Base-by-base conservation (phyloP, 2,888 invertebrate species). In the Epinotia bilunana region DNA sequence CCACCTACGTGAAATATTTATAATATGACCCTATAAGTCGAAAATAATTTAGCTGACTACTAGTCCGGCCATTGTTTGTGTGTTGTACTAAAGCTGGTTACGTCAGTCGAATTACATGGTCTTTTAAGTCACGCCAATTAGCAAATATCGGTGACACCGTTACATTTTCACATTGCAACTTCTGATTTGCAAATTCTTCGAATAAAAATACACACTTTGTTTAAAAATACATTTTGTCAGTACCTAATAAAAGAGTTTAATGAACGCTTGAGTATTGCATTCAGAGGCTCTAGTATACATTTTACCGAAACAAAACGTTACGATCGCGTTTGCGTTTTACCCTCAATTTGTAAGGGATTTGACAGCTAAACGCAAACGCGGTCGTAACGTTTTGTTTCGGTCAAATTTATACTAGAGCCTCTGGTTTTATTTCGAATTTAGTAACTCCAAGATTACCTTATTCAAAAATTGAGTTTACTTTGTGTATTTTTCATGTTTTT, bases 21-120 rank as follows among this genome's bases (percentile, higher is more conserved):
- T 82, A 86, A 87, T 87, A 86, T 83, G 84, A 80, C 89, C 88
- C 83, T 89, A 89, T 88, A 90, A 87, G 90, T 85, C 83, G 82
- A 86, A 88, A 85, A 90, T 89, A 86, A 85, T 85, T 84, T 81
- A 84, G 76, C 77, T 61, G 78, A 79, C 79, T 78, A 81, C 60
- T n/a, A 81, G 83, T 82, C 83, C 81, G 80, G 80, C 81, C 81
- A 86, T 88, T 87, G 86, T 85, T 82, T 86, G 75, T 83, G 79
- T 64, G 65, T 58, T 58, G 63, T 71, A 70, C 58, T 73, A 68
- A 63, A 74, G 58, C 53, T 12, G 73, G 58, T 87, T 86, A 84
- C 84, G 84, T 85, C 85, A 84, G 69, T 76, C 62, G 63, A 65
- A 65, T 77, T 74, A 74, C 76, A 71, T 74, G 76, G 70, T 82